Evolutionary conservation across 2,797 vertebrate species (phyloP), one percentile per base, ranked within the genome.

Genomic region (Bryconaethiops microstoma): DNA sequence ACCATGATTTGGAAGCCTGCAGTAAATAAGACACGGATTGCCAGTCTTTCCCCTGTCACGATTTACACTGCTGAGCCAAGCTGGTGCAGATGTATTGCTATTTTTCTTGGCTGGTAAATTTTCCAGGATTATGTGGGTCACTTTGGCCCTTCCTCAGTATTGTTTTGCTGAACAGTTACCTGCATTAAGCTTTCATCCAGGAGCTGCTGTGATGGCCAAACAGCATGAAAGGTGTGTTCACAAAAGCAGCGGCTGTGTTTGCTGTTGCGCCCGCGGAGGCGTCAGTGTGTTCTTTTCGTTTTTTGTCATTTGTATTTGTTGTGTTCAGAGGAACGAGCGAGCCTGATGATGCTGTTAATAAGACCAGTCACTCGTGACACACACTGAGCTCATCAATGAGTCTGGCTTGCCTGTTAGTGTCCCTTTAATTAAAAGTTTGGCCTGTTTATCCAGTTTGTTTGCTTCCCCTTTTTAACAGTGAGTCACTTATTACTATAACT

Each of bases 401-500:
- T 10, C 54, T 42, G 8, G 16, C 55, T 70, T 69, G 64, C 57
- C 17, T 62, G 29, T 25, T 16, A 50, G 42, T 55, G 57, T 71
- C 81, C 52, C 39, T 21, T 63, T 70, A 68, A 67, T 74, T 74
- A 74, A 74, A 83, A 73, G 45, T 76, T 63, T 54, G 42, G 50
- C 76, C 69, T 71, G 68, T 68, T 73, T 77, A 57, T 71, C 62
- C 21, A 40, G 54, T 73, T 77, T 79, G 54, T 67, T 75, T 17
- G 60, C 77, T 76, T 78, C 57, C 40, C 55, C 21, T 76, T 83
- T 81, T 74, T 59, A 72, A 59, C 71, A 84, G 55, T 71, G 76
- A 83, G 50, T 84, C 68, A 84, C 78, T 72, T 74, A 48, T 81
- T 77, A 63, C 70, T 54, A 25, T 82, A 60, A 65, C 72, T 35